Evolutionary conservation across 2,888 invertebrate species (phyloP).

Genomic region (Zeuzera pyrina): DNA sequence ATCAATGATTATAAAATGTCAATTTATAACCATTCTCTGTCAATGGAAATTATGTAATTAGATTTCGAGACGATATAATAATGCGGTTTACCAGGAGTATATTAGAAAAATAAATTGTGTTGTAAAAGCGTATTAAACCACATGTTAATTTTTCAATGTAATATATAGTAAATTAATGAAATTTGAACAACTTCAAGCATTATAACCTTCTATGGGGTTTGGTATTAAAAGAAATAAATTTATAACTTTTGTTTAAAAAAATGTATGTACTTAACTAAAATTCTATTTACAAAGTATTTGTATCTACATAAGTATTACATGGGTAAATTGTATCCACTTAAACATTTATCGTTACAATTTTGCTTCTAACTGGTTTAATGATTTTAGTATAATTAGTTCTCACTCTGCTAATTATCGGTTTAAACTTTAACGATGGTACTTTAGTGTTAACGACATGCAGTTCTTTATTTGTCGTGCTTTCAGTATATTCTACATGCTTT

Average conservation of each 20-base stretch:
- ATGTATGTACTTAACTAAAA: background rate
- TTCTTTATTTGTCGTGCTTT: constrained; percentile 25
- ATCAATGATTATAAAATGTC: too few relatives aligned
- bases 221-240: background rate
- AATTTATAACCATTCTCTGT: too few relatives aligned
- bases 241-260: background rate
- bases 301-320: background rate
- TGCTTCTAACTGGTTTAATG: constrained; percentile 42
- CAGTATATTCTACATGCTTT: constrained; percentile 15
- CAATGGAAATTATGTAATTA: too few relatives aligned
- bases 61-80: too few relatives aligned
- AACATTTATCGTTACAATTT: constrained; percentile 18
- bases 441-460: constrained; percentile 24
- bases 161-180: too few relatives aligned
- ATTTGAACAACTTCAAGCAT: too few relatives aligned
- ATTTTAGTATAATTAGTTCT: constrained; percentile 42
- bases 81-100: too few relatives aligned
- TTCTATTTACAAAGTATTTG: background rate
- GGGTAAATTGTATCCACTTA: background rate
- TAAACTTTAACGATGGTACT: constrained; percentile 37
- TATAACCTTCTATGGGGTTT: too few relatives aligned
- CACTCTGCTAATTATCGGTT: constrained; percentile 36
- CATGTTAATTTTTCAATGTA: too few relatives aligned
- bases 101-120: too few relatives aligned
- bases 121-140: too few relatives aligned